phyloP scores from a whole-genome alignment of 2,797 vertebrate genomes.

The Podargus strigoides region DNA sequence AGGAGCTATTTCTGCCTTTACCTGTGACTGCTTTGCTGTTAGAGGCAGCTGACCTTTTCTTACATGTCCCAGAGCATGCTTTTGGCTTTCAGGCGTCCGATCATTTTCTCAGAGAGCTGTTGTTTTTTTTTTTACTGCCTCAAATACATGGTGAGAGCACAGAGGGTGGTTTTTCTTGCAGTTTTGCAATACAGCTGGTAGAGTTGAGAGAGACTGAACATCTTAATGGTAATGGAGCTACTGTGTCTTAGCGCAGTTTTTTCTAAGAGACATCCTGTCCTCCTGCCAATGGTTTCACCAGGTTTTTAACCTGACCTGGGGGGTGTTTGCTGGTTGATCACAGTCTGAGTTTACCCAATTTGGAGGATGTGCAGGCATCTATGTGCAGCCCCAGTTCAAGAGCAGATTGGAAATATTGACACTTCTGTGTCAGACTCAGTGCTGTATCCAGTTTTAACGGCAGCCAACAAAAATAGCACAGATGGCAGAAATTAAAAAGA shows the following conservation, averaged over 20 bases:
- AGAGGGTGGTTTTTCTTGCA: not conserved
- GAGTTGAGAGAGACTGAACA: not conserved
- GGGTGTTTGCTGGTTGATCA: not conserved
- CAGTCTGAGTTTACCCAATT: not conserved
- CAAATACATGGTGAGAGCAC: not conserved
- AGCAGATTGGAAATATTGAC: accelerated
- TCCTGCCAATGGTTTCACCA: not conserved
- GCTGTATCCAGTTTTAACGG: not conserved
- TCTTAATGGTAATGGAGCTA: not conserved
- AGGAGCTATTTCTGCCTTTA: not conserved
- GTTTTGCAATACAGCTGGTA: not conserved
- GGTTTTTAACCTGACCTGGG: not conserved
- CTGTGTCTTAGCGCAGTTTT: not conserved
- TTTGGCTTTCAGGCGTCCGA: not conserved
- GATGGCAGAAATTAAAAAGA: not conserved
- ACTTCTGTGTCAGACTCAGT: not conserved
- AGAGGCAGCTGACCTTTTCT: not conserved
- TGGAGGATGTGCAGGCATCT: not conserved
- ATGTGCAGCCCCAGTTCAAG: not conserved
- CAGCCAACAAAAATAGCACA: not conserved
- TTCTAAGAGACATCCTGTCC: not conserved
- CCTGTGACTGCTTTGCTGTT: not conserved
- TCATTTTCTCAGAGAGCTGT: not conserved
- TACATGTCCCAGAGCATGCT: not conserved
- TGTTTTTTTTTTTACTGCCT: not conserved